These are phyloP conservation scores for Delphinus delphis DNA, from an alignment of 2,113 vertebrate species.

Conservation along the genomic window DNA sequence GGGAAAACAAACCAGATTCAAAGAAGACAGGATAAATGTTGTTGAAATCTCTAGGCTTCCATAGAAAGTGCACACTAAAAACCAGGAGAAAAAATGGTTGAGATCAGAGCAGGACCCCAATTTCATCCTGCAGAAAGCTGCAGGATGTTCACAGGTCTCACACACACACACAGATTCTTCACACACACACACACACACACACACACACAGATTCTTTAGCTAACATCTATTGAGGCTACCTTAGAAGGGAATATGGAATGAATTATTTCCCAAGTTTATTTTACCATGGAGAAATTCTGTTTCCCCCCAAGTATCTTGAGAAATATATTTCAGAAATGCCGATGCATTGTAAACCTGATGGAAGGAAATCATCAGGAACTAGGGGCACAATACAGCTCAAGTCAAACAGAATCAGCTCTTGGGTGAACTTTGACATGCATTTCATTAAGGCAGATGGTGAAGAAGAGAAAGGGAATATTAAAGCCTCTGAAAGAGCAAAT, in stretches of 20 bases:
- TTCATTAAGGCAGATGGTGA: neutral
- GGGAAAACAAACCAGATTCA: neutral
- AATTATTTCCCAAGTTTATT: neutral
- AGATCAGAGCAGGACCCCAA: neutral
- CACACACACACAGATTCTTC: neutral
- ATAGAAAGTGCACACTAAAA: neutral
- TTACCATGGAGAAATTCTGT: neutral
- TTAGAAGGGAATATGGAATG: neutral
- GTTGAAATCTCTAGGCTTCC: neutral
- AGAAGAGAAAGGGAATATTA: neutral
- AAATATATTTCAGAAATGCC: neutral
- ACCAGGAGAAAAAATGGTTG: neutral
- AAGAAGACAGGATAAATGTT: neutral
- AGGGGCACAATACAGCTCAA: neutral
- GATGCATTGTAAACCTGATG: neutral
- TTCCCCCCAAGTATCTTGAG: neutral
- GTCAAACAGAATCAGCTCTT: neutral
- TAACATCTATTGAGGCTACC: neutral
- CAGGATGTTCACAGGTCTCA: neutral
- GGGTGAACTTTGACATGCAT: neutral
- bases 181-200: no score
- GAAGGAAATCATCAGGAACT: neutral
- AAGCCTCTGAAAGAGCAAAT: neutral
- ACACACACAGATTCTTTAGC: neutral
- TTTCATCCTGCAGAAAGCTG: neutral